Evolutionary conservation across 1,140 invertebrate genomes (phyloP), one percentile per base, ranked within the genome.

Genomic region (Himalopsyche phryganea): DNA sequence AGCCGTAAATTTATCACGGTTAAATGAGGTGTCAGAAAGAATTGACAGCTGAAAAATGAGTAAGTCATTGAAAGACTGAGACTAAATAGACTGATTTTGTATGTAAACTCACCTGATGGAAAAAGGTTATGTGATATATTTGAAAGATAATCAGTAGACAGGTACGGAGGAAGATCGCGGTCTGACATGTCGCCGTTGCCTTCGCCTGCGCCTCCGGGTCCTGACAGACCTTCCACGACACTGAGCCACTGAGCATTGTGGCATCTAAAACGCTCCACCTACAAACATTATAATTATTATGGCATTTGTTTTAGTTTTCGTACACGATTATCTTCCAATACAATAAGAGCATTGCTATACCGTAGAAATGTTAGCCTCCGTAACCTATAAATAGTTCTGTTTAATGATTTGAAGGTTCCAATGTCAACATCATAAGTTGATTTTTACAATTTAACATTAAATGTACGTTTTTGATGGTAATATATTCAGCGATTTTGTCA

Each of bases 211-310:
- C 71, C 68, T 35, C 74, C 76, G 45, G 75, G 76, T 23, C 70
- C 71, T 23, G 19, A 6, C 40, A 79, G 71, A 53, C 80, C 77
- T 69, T 91, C 90, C 19, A 98, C 92, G 88, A 98, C 96, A 66
- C 95, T 93, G 44, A 99, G 74, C 97, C 96, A 99, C 70, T 98
- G 94, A 0, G 91, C 89, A 76, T 99, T 99, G 73, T 98, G 94
- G 71, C 91, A 93, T 15, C 92, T 82, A 72, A 99, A 99, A 66
- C 95, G 91, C 76, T 98, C 95, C 60, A 92, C 82, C 78, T 82
- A 44, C 15, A 47, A 40, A 66, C 15, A 35, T 28, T 9, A 28
- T 9, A n/a, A n/a, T n/a, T n/a, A n/a, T n/a, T n/a, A n/a, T n/a
- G n/a, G n/a, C n/a, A n/a, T n/a, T n/a, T n/a, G n/a, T n/a, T n/a